Evolutionary conservation across 2,888 invertebrate species (phyloP).

Genomic region (Philonicus albiceps): DNA sequence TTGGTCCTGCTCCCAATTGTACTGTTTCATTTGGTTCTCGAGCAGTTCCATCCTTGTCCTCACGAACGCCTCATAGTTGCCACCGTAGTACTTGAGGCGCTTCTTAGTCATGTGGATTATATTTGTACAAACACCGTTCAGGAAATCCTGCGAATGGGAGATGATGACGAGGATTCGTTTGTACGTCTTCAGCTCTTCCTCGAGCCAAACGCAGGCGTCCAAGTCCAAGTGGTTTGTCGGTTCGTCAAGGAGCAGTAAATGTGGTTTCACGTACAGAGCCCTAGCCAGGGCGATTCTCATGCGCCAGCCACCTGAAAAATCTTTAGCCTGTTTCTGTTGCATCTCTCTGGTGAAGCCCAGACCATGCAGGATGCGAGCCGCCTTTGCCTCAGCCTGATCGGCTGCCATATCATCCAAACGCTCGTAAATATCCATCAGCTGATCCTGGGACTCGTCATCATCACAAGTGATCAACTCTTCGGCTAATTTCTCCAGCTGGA

Average conservation of each 20-base stretch:
- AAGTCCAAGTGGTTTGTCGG: slow-evolving; percentile 99
- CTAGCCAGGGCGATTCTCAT: slow-evolving; percentile 98
- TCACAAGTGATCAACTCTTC: slow-evolving; percentile 87
- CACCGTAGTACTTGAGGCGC: slow-evolving; percentile 93
- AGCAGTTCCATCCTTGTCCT: slow-evolving; percentile 92
- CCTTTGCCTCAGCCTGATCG: slow-evolving; percentile 92
- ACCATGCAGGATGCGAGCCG: slow-evolving; percentile 94
- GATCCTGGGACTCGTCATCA: slow-evolving; percentile 93
- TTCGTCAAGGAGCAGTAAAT: slow-evolving; percentile 93
- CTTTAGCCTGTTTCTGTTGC: slow-evolving; percentile 87
- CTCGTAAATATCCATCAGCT: slow-evolving; percentile 97
- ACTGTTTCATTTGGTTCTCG: slow-evolving; percentile 99
- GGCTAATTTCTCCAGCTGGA: slow-evolving; percentile 88
- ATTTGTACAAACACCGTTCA: slow-evolving; percentile 97
- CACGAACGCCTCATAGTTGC: slow-evolving; percentile 96
- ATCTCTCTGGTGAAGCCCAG: slow-evolving; percentile 89
- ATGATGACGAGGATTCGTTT: slow-evolving; percentile 96
- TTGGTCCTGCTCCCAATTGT: slow-evolving; percentile 99
- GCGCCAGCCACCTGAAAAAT: slow-evolving; percentile 95
- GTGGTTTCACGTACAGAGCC: slow-evolving; percentile 97
- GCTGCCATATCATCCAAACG: slow-evolving; percentile 96
- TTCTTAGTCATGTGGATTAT: slow-evolving; percentile 95
- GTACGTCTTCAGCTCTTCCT: slow-evolving; percentile 96
- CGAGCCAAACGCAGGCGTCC: slow-evolving; percentile 99
- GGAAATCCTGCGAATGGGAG: slow-evolving; percentile 99